phyloP scores from a whole-genome alignment of 1,140 invertebrate genomes.

The Wiebesia pumilae region DNA sequence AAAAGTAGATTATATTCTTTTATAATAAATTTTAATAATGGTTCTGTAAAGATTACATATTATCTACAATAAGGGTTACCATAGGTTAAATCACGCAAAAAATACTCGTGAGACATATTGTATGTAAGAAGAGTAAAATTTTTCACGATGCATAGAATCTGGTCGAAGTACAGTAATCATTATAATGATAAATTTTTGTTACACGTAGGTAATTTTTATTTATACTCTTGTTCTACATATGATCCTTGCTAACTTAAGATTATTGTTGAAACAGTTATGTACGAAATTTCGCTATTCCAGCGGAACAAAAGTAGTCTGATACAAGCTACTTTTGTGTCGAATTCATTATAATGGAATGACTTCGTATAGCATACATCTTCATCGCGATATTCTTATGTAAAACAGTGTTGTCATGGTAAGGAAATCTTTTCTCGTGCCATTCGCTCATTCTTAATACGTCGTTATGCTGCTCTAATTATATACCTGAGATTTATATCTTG shows the following conservation, averaged over 20 bases:
- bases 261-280: neutral
- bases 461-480: neutral
- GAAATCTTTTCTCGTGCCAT: neutral
- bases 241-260: neutral
- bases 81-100: neutral
- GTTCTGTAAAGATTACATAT: neutral
- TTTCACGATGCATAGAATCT: neutral
- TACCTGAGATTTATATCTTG: neutral
- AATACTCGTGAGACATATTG: neutral
- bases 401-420: neutral
- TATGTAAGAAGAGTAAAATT: neutral
- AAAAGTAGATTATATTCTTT: neutral
- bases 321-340: neutral
- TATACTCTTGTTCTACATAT: neutral
- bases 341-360: conserved; percentile 18
- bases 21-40: neutral
- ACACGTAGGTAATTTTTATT: neutral
- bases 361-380: neutral
- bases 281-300: neutral
- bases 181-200: neutral
- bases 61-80: neutral
- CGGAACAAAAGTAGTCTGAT: neutral
- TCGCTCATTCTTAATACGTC: neutral
- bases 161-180: neutral
- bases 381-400: conserved; percentile 29